A percentile compares a stretch with the other conserved stretches of the same genome.
Evolutionary conservation across 2,797 vertebrate genomes (phyloP).

Genomic region (Lepus oiostolus): DNA sequence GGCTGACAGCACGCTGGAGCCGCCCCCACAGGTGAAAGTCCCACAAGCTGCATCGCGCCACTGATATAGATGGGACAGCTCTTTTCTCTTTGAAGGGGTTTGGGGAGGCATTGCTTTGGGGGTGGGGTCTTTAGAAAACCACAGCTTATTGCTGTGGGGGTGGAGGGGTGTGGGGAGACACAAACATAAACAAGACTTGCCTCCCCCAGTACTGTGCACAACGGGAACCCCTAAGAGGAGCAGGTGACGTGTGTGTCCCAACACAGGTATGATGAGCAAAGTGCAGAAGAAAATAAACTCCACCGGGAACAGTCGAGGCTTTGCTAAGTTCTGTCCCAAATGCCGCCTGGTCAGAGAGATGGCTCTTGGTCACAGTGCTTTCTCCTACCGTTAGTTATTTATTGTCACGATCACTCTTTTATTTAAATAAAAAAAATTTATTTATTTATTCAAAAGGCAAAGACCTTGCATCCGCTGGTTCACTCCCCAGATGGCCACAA

Average conservation of each 20-base stretch:
- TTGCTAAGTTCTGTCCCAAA: neutral
- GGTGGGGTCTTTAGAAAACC: neutral
- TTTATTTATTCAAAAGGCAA: no score
- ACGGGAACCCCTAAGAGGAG: no score
- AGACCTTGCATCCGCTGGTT: no score
- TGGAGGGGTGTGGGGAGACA: neutral
- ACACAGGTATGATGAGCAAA: neutral
- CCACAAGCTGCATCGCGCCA: fast-evolving
- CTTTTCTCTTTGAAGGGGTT: no score
- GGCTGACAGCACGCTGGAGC: no score
- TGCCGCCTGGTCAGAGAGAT: neutral
- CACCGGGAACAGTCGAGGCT: fast-evolving
- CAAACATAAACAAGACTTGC: neutral
- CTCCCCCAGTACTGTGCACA: neutral
- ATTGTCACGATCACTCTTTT: neutral
- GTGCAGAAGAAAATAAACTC: neutral
- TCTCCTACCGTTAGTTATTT: neutral
- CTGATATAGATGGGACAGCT: neutral
- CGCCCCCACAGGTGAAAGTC: fast-evolving
- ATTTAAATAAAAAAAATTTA: no score
- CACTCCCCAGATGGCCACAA: no score
- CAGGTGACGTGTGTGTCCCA: neutral
- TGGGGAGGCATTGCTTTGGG: neutral
- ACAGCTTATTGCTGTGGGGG: neutral
- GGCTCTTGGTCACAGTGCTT: neutral